These are phyloP conservation scores for Ditylenchus weischeri DNA, from an alignment of 2,888 invertebrate genomes.

Conservation along the genomic window DNA sequence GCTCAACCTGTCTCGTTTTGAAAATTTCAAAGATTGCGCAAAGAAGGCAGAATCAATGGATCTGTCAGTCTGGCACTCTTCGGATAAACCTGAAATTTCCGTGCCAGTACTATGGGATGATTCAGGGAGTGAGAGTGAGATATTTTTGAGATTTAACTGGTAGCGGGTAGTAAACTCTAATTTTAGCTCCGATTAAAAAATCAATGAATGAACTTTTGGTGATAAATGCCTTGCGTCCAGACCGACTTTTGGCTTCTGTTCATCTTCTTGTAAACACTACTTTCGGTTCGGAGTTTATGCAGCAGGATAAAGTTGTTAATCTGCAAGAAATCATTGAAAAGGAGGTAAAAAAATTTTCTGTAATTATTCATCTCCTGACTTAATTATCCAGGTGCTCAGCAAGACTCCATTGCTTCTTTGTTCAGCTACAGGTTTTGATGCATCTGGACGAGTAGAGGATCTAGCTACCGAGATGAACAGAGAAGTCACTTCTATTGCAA, in stretches of 20 bases:
- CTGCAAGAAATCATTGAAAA: constrained; percentile 81
- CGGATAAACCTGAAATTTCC: constrained; percentile 52
- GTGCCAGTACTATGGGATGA: constrained; percentile 52
- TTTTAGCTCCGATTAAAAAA: constrained; percentile 68
- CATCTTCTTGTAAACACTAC: constrained; percentile 68
- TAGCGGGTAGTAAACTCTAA: constrained; percentile 34
- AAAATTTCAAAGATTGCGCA: constrained; percentile 35
- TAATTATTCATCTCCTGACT: constrained; percentile 10
- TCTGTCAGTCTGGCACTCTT: constrained; percentile 40
- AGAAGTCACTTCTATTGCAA: constrained; percentile 92
- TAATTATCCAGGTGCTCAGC: constrained; percentile 60
- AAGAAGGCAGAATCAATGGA: constrained; percentile 23
- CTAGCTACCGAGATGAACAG: constrained; percentile 84
- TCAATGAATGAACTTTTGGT: constrained; percentile 83
- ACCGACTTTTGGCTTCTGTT: constrained; percentile 87
- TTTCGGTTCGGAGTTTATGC: constrained; percentile 71
- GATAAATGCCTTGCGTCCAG: constrained; percentile 76
- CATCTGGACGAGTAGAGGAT: constrained; percentile 92
- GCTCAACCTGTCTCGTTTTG: constrained; percentile 29
- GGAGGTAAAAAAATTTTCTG: constrained; percentile 69
- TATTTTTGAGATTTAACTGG: background rate
- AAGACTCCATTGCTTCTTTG: constrained; percentile 86
- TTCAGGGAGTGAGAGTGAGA: constrained; percentile 30
- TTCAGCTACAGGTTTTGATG: constrained; percentile 96
- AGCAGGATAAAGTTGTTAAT: constrained; percentile 79